Percentiles rank a stretch among this genome's conserved stretches.
Evolutionary conservation across 2,797 vertebrate species (phyloP).

Genomic region (Gallinago stenura): DNA sequence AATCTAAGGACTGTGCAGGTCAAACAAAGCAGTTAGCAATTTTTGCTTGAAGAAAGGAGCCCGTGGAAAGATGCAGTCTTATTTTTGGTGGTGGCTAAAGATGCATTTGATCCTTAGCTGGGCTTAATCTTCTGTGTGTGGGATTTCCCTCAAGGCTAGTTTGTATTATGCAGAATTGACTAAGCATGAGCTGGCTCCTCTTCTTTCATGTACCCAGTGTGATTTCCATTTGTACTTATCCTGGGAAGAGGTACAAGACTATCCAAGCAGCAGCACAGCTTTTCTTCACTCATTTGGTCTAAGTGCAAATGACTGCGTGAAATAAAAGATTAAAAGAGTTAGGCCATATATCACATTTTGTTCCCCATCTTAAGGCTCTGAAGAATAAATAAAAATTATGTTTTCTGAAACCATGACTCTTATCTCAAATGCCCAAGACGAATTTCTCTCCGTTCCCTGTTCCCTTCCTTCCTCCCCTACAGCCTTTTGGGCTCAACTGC

Average conservation of each 20-base stretch:
- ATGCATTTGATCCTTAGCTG: neutral
- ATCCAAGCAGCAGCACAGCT: neutral
- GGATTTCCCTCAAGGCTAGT: neutral
- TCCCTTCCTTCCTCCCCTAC: neutral
- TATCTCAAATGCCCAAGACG: conserved; percentile 33
- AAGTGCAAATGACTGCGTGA: neutral
- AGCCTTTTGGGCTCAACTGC: conserved; percentile 10
- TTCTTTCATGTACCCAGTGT: neutral
- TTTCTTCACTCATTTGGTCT: neutral
- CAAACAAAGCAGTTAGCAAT: neutral
- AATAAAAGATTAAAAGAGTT: neutral
- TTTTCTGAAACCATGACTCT: conserved; percentile 34
- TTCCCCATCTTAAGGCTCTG: neutral
- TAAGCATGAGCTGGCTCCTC: neutral
- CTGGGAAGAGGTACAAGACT: neutral
- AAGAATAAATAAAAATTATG: neutral
- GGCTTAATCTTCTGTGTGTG: neutral
- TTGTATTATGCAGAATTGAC: neutral
- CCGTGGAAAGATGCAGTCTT: neutral
- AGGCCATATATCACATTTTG: neutral
- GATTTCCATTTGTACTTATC: neutral
- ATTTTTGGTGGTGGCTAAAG: neutral
- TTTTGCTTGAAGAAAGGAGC: neutral
- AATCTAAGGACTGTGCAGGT: neutral
- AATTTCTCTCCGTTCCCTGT: neutral